Percentiles rank a stretch among this genome's conserved stretches.
phyloP scores from a whole-genome alignment of 2,888 invertebrate species.

The Yponomeuta plumbellus region DNA sequence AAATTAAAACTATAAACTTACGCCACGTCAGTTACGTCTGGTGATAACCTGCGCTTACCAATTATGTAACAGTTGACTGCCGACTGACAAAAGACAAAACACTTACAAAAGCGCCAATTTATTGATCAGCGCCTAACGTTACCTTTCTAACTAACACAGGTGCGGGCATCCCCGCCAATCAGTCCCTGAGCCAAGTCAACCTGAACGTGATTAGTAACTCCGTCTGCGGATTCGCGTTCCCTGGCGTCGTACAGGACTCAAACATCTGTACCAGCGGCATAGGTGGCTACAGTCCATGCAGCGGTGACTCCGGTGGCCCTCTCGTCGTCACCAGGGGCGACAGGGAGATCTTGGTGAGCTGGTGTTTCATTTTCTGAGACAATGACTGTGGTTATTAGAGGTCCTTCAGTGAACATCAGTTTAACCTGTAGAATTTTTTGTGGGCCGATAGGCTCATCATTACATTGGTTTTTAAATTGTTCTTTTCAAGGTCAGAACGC shows the following conservation, averaged over 20 bases:
- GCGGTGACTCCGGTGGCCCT: slow-evolving; percentile 50
- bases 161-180: slow-evolving; percentile 30
- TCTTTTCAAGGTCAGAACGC: no score
- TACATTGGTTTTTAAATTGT: no score
- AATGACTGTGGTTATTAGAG: no score
- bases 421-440: no score
- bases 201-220: slow-evolving; percentile 36
- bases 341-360: slow-evolving; percentile 31
- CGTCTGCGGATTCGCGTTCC: slow-evolving; percentile 33
- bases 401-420: no score
- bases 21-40: no score
- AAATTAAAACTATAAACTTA: no score
- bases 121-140: background rate
- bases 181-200: slow-evolving; percentile 34
- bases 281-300: slow-evolving; percentile 35
- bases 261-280: slow-evolving; percentile 46
- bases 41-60: no score
- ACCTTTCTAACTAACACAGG: slow-evolving; percentile 12
- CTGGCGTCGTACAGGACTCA: slow-evolving; percentile 22
- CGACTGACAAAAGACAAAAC: no score
- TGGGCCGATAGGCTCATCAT: no score
- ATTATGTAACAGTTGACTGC: no score
- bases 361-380: background rate
- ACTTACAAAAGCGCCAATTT: no score
- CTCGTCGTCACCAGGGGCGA: slow-evolving; percentile 30